Conservation (phyloP, 2,113 vertebrate genomes). For the Limanda limanda region DNA sequence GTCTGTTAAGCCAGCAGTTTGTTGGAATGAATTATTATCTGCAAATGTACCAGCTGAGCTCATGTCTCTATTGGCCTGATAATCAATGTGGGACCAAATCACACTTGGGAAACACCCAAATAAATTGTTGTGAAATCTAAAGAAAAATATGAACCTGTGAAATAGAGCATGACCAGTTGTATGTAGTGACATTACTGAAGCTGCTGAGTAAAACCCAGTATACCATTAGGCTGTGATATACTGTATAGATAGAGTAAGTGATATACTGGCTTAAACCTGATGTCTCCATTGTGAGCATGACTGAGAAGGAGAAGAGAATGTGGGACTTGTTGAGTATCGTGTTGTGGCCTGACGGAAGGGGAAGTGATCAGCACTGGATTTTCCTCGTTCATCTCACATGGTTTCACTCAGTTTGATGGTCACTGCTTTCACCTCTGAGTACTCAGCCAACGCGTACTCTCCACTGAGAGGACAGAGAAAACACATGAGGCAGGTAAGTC, state of each 20-base stretch:
- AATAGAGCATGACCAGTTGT: background rate
- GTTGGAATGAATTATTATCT: too few relatives aligned
- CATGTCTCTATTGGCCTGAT: background rate
- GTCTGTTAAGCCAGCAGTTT: too few relatives aligned
- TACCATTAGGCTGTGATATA: background rate
- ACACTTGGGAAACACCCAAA: background rate
- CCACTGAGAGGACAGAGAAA: conserved; percentile 82
- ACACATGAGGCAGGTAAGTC: conserved; percentile 9
- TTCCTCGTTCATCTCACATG: conserved; percentile 75
- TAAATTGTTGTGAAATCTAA: background rate
- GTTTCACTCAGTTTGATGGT: conserved; percentile 93
- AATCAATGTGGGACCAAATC: background rate
- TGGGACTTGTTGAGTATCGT: background rate
- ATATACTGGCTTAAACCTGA: background rate
- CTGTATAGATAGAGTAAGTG: background rate
- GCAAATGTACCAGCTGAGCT: background rate
- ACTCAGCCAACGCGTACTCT: conserved; percentile 93
- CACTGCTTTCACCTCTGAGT: conserved; percentile 94
- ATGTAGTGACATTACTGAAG: background rate
- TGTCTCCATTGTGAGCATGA: background rate
- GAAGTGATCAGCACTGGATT: background rate
- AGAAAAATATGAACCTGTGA: background rate
- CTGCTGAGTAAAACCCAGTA: background rate
- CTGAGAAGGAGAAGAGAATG: background rate
- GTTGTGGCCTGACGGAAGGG: background rate